A percentile compares a stretch with the other conserved stretches of the same genome.
Evolutionary conservation across 2,888 invertebrate species (phyloP).

Genomic region (Eudemis profundana): DNA sequence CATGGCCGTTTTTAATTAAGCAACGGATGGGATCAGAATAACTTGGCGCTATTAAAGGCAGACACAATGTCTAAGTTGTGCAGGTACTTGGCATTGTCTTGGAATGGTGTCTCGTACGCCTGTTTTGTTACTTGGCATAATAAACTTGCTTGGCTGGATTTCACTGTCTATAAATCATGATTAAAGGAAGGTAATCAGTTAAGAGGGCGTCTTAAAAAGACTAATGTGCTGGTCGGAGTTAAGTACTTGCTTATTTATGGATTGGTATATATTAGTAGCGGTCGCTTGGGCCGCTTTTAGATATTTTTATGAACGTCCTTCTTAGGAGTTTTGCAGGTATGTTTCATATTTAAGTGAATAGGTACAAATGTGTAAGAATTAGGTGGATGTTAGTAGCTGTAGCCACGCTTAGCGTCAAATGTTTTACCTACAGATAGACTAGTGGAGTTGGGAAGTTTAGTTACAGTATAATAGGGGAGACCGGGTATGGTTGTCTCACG

Average conservation of each 20-base stretch:
- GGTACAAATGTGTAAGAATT: too few species aligned
- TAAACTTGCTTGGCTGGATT: conserved; percentile 22
- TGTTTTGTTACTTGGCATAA: conserved; percentile 30
- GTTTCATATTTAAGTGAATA: too few species aligned
- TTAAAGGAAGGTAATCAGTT: conserved; percentile 8
- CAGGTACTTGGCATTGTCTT: conserved; percentile 42
- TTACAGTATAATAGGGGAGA: too few species aligned
- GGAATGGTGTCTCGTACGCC: conserved; percentile 29
- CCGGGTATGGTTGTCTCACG: too few species aligned
- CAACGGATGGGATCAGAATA: conserved; percentile 59
- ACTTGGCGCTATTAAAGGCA: conserved; percentile 54
- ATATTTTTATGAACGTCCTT: too few species aligned
- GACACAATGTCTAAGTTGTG: conserved; percentile 42
- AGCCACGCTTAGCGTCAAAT: too few species aligned
- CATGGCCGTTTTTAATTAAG: conserved; percentile 56
- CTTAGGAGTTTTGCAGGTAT: too few species aligned
- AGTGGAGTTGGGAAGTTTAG: too few species aligned
- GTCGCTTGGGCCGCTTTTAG: neutral
- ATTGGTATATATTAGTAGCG: neutral
- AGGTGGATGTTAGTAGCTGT: too few species aligned
- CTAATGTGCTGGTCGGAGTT: neutral
- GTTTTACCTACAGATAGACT: too few species aligned
- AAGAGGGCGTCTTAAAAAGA: conserved; percentile 1
- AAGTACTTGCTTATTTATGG: neutral
- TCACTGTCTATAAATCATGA: conserved; percentile 11